Evolutionary conservation across 2,797 vertebrate species (phyloP).

Genomic region (Sebastes diaconus): DNA sequence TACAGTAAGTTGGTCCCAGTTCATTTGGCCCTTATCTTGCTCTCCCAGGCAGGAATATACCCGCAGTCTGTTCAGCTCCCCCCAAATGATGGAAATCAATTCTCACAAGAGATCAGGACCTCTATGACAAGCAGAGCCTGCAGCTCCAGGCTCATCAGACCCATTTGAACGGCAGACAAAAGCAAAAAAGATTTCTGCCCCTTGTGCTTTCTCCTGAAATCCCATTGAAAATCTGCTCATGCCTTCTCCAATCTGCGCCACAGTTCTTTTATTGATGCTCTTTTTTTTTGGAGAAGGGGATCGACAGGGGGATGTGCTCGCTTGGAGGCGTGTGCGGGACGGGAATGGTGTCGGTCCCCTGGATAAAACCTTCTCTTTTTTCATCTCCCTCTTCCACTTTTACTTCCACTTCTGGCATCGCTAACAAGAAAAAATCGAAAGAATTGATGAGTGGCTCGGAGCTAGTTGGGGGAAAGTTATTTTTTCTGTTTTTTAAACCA

Average conservation of each 20-base stretch:
- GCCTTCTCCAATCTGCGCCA: conserved; percentile 70
- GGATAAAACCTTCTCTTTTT: conserved; percentile 56
- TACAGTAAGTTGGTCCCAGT: conserved; percentile 76
- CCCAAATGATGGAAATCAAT: conserved; percentile 85
- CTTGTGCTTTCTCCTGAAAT: conserved; percentile 75
- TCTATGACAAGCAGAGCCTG: conserved; percentile 78
- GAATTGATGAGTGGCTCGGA: conserved; percentile 61
- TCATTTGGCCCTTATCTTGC: conserved; percentile 81
- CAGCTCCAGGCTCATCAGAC: conserved; percentile 79
- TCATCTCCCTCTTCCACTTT: conserved; percentile 4
- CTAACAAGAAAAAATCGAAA: conserved; percentile 55
- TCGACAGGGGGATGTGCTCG: conserved; percentile 67
- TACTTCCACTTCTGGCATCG: conserved; percentile 48
- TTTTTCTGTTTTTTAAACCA: conserved; percentile 14
- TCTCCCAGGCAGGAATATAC: conserved; percentile 76
- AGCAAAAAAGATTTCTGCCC: conserved; percentile 76
- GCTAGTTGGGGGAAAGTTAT: conserved; percentile 44
- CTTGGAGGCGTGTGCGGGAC: conserved; percentile 67
- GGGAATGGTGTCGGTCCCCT: conserved; percentile 67
- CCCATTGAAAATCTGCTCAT: conserved; percentile 78
- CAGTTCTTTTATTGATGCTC: conserved; percentile 74
- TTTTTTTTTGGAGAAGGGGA: conserved; percentile 10
- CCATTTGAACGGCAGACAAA: conserved; percentile 83
- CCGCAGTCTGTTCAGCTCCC: conserved; percentile 60
- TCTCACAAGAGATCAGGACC: conserved; percentile 84